Evolutionary conservation across 2,113 vertebrate species (phyloP).

Genomic region (Chaetodon trifascialis): DNA sequence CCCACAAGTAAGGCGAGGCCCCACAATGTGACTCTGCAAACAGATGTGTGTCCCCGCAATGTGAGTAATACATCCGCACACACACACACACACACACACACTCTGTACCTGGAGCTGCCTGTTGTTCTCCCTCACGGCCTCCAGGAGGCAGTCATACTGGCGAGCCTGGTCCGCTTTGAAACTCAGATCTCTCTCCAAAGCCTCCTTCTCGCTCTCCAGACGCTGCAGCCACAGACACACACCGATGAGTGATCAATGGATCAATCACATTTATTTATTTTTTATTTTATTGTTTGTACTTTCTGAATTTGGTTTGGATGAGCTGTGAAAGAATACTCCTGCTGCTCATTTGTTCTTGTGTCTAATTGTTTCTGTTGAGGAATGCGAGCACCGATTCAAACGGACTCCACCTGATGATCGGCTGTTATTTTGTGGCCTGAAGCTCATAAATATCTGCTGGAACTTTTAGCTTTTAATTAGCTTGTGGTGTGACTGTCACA

Average conservation of each 20-base stretch:
- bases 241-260: too few species aligned
- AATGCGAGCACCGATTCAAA: neutral
- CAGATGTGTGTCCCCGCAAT: too few species aligned
- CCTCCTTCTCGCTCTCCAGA: conserved; percentile 89
- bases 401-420: neutral
- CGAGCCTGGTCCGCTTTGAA: conserved; percentile 92
- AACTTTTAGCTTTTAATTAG: neutral
- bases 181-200: conserved; percentile 90
- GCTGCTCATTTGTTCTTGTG: too few species aligned
- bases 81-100: neutral
- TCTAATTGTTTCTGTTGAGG: neutral
- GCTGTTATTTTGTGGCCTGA: conserved; percentile 5
- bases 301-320: too few species aligned
- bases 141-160: conserved; percentile 91
- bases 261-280: neutral
- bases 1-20: too few species aligned
- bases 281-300: too few species aligned
- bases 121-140: conserved; percentile 91
- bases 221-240: conserved; percentile 69
- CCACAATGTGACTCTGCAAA: too few species aligned
- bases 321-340: too few species aligned
- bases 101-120: conserved; percentile 90
- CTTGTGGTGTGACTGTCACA: neutral
- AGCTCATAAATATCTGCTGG: neutral
- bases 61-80: too few species aligned